phyloP scores from a whole-genome alignment of 2,113 vertebrate genomes.

The Sceloporus tristichus region DNA sequence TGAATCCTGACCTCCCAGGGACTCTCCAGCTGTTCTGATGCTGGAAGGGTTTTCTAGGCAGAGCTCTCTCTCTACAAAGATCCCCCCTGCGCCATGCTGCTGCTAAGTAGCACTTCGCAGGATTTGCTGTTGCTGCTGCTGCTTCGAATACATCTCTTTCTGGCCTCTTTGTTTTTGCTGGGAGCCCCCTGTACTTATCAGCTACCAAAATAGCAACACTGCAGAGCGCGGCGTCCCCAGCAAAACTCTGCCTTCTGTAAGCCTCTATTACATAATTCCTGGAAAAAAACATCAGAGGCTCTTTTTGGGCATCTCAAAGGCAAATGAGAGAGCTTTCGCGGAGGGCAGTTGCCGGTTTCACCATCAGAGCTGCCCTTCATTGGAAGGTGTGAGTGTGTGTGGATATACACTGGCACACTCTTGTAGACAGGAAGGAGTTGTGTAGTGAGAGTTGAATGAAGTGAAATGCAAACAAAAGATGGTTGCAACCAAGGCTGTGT shows the following conservation, averaged over 20 bases:
- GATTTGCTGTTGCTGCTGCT: neutral
- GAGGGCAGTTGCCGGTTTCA: neutral
- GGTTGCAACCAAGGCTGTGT: no score
- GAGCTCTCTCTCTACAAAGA: no score
- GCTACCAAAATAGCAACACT: neutral
- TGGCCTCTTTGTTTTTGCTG: neutral
- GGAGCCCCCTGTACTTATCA: neutral
- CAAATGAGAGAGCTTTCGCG: neutral
- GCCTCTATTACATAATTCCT: conserved; percentile 11
- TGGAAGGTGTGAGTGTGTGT: neutral
- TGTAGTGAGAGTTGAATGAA: neutral
- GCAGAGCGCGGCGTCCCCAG: neutral
- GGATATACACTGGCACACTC: neutral
- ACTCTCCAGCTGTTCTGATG: neutral
- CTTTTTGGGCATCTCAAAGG: neutral
- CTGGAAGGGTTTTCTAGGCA: neutral
- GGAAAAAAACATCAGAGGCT: neutral
- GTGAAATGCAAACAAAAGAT: neutral
- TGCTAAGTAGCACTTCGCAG: neutral
- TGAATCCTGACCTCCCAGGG: neutral
- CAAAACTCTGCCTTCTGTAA: neutral
- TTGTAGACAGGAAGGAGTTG: neutral
- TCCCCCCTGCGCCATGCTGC: neutral
- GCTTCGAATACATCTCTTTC: neutral
- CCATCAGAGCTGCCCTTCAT: neutral